phyloP scores from a whole-genome alignment of 2,888 invertebrate genomes.

The Eupithecia exiguata region DNA sequence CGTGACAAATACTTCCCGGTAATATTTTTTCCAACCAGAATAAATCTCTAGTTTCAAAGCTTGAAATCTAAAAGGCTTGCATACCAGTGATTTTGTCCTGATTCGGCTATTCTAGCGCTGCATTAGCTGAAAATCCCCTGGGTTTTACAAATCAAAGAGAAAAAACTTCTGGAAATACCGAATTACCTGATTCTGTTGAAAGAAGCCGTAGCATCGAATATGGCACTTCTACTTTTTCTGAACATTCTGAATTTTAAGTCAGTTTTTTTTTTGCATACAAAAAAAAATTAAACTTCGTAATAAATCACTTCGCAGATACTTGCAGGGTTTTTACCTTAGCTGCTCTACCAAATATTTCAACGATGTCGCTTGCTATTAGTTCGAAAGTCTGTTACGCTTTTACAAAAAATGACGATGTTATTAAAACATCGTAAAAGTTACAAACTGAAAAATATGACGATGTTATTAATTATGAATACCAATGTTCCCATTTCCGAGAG shows the following conservation, averaged over 20 bases:
- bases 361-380: too few relatives aligned
- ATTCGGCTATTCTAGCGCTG: conserved; percentile 53
- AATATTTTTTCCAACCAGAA: too few relatives aligned
- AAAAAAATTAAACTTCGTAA: neutral
- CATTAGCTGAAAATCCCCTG: conserved; percentile 59
- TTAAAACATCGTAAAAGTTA: neutral
- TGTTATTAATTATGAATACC: conserved; percentile 14
- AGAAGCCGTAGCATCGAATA: neutral
- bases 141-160: conserved; percentile 47
- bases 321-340: neutral
- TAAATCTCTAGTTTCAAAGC: neutral
- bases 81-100: conserved; percentile 51
- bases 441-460: conserved; percentile 10
- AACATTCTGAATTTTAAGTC: neutral
- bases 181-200: neutral
- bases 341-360: too few relatives aligned
- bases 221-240: neutral
- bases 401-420: neutral
- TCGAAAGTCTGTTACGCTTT: neutral
- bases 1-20: too few relatives aligned
- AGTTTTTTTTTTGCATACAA: neutral
- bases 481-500: conserved; percentile 20
- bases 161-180: conserved; percentile 44
- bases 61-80: conserved; percentile 29
- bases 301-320: neutral